Evolutionary conservation across 2,797 vertebrate species (phyloP), one percentile per base, ranked within the genome.

Genomic region (Coreius guichenoti): DNA sequence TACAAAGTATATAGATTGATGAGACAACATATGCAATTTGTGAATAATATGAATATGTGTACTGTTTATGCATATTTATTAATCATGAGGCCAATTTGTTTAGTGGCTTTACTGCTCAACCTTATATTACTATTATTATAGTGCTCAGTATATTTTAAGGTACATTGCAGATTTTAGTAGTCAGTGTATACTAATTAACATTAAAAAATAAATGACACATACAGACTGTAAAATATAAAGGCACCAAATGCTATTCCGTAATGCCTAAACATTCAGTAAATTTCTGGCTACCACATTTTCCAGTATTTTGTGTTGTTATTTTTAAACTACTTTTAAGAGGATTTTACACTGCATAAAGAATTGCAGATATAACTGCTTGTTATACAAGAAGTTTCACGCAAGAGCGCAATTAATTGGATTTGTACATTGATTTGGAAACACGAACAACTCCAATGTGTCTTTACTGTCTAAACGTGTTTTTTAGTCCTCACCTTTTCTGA

Each of bases 401-500:
- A 63, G n/a, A 19, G 39, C 39, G n/a, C 2, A 82, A 45, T 31
- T 29, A 23, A 58, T 58, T 14, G 8, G 8, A 63, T 61, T 8
- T 19, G 1, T 39, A 63, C 51, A 76, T 36, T 23, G 2, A 31
- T 45, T 61, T 33, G 16, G 8, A 36, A 67, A n/a, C 26, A 14
- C 8, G 0, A 70, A 56, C 16, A 54, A 36, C 56, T 72, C n/a
- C 39, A 9, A 12, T 29, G 16, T 29, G 9, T 79, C n/a, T 63
- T 63, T 63, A 29, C 36, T 29, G 12, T 67, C 11, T 80, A 51
- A 17, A 11, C n/a, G n/a, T 29, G 7, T 3, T 80, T 43, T 45
- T 56, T 16, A 45, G 45, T 56, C 39, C 70, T 90, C 91, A 93
- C 93, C 89, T 91, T 88, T 83, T 90, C 74, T 49, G 51, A 81